Evolutionary conservation across 2,888 invertebrate genomes (phyloP), one percentile per base, ranked within the genome.

Genomic region (Meloe dianella): DNA sequence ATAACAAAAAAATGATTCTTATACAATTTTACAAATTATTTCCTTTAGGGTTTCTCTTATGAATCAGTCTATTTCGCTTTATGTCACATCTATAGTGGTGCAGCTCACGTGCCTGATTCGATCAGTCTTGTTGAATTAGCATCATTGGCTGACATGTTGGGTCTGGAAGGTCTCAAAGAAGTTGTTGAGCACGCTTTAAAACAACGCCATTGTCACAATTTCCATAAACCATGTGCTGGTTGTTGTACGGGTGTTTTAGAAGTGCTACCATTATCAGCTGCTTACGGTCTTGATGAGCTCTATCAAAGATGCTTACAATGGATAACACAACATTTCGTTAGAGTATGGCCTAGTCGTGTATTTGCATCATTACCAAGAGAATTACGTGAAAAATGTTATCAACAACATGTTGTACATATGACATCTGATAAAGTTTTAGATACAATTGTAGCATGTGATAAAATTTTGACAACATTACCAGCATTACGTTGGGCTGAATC

Each of bases 21-120:
- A 2, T 5, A n/a, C 2, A 41, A 17, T 17, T 8, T 7, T 41
- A 41, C 8, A 17, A 17, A 9, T 58, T 20, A 3, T 35, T 32
- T 58, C 14, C 7, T 22, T 78, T 78, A 68, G 84, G 92, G 93
- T 64, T 94, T 93, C 82, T 91, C 94, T 0, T 94, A 91, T 78
- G 91, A 90, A 70, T 91, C 93, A 1, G 95, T 96, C 4, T 93
- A 96, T 83, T 97, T 97, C 85, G 92, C 95, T 0, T 84, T 98
- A 67, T 93, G 95, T 76, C 97, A 97, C 82, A 94, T 98, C 72
- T 98, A 98, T 80, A 96, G 97, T 67, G 97, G 97, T 2, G 91
- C 94, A 30, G 92, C 94, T 41, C 91, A 92, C 75, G 92, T 97
- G 64, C 95, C 96, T 0, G 94, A 94, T 75, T 90, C 92, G 1